Conservation (phyloP, 2,797 vertebrate species). For the Crypturellus tataupa region DNA sequence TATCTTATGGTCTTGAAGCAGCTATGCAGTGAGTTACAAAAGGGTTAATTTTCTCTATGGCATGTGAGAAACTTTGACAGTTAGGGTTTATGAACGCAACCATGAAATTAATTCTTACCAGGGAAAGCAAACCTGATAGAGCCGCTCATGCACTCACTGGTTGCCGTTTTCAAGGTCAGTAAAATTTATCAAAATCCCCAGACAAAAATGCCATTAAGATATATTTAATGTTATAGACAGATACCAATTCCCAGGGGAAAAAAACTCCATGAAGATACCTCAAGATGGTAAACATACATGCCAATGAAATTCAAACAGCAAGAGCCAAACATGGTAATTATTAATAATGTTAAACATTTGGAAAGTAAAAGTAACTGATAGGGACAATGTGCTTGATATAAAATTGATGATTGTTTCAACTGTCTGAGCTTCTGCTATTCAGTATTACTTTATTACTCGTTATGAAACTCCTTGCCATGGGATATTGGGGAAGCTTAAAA, state of each 20-base stretch:
- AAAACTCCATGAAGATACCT: slow-evolving; percentile 46
- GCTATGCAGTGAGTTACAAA: neutral
- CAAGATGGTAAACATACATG: slow-evolving; percentile 37
- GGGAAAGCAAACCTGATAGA: slow-evolving; percentile 17
- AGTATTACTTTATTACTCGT: neutral
- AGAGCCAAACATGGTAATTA: neutral
- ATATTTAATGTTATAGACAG: slow-evolving; percentile 43
- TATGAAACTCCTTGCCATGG: neutral
- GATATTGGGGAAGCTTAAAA: neutral
- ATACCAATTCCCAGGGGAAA: slow-evolving; percentile 61
- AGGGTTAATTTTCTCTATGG: neutral
- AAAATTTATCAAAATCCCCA: slow-evolving; percentile 63
- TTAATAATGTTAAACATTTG: slow-evolving; percentile 30
- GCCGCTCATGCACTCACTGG: neutral
- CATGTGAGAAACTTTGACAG: neutral
- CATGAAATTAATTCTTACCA: slow-evolving; percentile 45
- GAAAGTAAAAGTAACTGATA: neutral
- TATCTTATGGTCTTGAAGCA: neutral
- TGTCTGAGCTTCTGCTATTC: neutral
- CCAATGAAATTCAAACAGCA: slow-evolving; percentile 40
- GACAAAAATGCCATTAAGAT: slow-evolving; percentile 65
- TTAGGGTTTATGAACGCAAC: neutral
- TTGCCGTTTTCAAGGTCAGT: slow-evolving; percentile 48
- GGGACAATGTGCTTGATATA: neutral
- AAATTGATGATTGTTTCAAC: neutral